Evolutionary conservation across 2,113 vertebrate genomes (phyloP).

Genomic region (Myotis brandtii): DNA sequence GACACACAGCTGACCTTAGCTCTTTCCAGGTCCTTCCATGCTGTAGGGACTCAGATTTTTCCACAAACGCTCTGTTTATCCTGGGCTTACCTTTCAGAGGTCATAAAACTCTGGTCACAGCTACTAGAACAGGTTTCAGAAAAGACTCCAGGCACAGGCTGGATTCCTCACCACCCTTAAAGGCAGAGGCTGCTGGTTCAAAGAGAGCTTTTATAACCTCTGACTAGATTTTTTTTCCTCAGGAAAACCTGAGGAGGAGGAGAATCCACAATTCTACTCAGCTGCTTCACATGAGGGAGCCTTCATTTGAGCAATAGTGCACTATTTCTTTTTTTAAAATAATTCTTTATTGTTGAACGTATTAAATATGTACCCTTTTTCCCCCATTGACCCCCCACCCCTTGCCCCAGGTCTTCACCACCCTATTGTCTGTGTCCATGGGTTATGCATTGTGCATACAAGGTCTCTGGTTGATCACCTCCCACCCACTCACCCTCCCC

Average conservation of each 20-base stretch:
- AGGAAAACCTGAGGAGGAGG: not conserved
- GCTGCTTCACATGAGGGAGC: not conserved
- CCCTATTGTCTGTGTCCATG: too few species aligned
- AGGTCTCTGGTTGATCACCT: too few species aligned
- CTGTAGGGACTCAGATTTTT: not conserved
- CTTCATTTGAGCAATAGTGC: not conserved
- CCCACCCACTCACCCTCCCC: too few species aligned
- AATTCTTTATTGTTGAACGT: too few species aligned
- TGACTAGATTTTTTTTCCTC: not conserved
- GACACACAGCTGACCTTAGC: not conserved
- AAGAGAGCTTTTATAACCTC: not conserved
- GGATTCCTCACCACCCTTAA: not conserved
- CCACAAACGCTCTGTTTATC: not conserved
- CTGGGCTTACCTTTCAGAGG: not conserved
- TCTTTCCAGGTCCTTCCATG: not conserved
- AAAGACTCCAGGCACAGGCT: not conserved
- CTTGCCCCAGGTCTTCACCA: too few species aligned
- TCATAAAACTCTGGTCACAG: not conserved
- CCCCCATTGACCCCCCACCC: too few species aligned
- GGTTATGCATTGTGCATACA: too few species aligned
- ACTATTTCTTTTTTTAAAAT: too few species aligned
- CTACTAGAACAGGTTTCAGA: not conserved
- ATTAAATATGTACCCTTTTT: too few species aligned
- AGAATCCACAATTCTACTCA: not conserved
- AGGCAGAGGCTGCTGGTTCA: not conserved